Conservation (phyloP, 2,113 vertebrate genomes). For the Vicugna pacos region DNA sequence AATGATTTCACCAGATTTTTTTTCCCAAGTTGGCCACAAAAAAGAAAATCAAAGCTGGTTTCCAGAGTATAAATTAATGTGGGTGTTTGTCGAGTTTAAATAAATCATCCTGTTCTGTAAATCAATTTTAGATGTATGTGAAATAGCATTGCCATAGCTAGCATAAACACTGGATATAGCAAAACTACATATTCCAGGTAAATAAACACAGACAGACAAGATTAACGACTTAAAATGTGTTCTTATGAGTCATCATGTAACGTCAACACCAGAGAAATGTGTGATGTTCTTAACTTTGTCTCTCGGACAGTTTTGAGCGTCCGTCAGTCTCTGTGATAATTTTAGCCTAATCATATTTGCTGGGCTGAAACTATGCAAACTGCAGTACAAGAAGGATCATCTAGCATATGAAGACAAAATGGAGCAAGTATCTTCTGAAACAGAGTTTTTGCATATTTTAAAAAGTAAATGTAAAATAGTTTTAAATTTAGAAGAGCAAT, state of each 20-base stretch:
- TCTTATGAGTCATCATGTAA: conserved; percentile 81
- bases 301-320: conserved; percentile 83
- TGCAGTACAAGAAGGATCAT: conserved; percentile 75
- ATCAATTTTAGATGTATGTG: conserved; percentile 59
- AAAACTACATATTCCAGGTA: conserved; percentile 72
- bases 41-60: conserved; percentile 78
- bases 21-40: conserved; percentile 67
- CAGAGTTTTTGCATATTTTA: background rate
- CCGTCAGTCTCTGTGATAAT: conserved; percentile 83
- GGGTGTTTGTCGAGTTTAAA: conserved; percentile 62
- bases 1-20: conserved; percentile 69
- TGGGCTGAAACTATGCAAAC: conserved; percentile 76
- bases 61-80: conserved; percentile 69
- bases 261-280: conserved; percentile 79
- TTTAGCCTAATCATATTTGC: conserved; percentile 81
- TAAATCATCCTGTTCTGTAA: conserved; percentile 59
- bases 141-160: conserved; percentile 60
- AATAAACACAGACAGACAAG: conserved; percentile 79
- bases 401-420: conserved; percentile 76
- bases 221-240: conserved; percentile 83
- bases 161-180: conserved; percentile 74
- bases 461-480: background rate
- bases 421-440: conserved; percentile 46
- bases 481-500: background rate
- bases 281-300: conserved; percentile 80